phyloP scores from a whole-genome alignment of 2,797 vertebrate species.

The Phrynocephalus guinanensis region DNA sequence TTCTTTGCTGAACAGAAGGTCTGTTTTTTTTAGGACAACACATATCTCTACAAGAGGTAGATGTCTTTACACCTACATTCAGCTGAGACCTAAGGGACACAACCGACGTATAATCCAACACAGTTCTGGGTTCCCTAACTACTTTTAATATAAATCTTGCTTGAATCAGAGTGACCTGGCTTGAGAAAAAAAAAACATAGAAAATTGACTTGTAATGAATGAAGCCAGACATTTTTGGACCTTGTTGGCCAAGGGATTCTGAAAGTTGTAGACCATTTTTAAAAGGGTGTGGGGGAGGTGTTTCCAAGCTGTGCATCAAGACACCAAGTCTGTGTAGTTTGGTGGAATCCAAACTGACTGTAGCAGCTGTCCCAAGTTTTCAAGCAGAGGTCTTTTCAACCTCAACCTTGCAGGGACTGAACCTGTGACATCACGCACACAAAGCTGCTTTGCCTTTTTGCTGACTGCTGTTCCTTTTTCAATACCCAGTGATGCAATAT shows the following conservation, averaged over 20 bases:
- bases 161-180: neutral
- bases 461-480: too few relatives aligned
- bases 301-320: neutral
- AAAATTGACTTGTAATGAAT: neutral
- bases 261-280: neutral
- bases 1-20: constrained; percentile 21
- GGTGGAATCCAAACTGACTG: neutral
- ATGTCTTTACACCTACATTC: neutral
- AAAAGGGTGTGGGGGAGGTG: too few relatives aligned
- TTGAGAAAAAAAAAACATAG: neutral
- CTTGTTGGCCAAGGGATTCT: neutral
- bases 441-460: too few relatives aligned
- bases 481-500: too few relatives aligned
- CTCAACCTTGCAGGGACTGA: too few relatives aligned
- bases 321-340: neutral
- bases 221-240: neutral
- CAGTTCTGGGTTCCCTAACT: too few relatives aligned
- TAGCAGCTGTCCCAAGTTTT: neutral
- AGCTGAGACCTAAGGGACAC: neutral
- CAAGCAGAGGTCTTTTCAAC: neutral
- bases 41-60: neutral
- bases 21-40: constrained; percentile 16
- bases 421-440: too few relatives aligned
- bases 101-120: neutral
- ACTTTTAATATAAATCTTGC: neutral